Base-by-base conservation (phyloP, 2,797 vertebrate species). In the Mionectes olivaceus region DNA sequence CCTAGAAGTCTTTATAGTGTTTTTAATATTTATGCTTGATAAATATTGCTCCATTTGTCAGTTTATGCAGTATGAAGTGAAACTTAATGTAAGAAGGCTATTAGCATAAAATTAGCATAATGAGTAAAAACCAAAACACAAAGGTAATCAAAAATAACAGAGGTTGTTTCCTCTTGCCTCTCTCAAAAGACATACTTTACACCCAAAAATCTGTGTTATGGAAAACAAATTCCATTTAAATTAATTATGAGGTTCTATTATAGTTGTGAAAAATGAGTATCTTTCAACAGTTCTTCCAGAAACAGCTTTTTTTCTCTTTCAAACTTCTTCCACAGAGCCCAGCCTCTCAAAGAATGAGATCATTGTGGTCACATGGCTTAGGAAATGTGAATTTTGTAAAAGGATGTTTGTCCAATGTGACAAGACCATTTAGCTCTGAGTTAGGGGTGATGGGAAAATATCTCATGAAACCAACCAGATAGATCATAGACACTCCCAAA, bases 11-110 rank as follows among this genome's bases (percentile, higher is more conserved):
- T 97, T 97, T 81, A 96, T 69, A 93, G 94, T 90, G 91, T 82
- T 96, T 96, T 97, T 97, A 97, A 96, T 97, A 97, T 97, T 97
- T 96, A 97, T 97, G 97, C 90, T 96, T 95, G 87, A 97, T 95
- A 97, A 97, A 97, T 97, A 97, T 96, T 96, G 89, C 92, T 97
- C 89, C 94, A 93, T 96, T 96, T 96, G 94, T 96, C 95, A 95
- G 94, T 95, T 97, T 96, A 95, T 96, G 94, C 94, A 76, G 90
- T 86, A 94, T 96, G 95, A 97, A 97, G 89, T 96, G 91, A 97
- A 95, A 93, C 87, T 97, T 96, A 96, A 94, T 96, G 91, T 89
- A 91, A 91, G 89, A 73, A 94, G 49, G 83, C 82, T 91, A 93
- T 97, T 97, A 96, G 81, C 96, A 96, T 97, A 94, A 95, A 94